These are phyloP conservation scores for Acanthopleura granulata DNA, from an alignment of 2,888 invertebrate genomes.

Conservation along the genomic window DNA sequence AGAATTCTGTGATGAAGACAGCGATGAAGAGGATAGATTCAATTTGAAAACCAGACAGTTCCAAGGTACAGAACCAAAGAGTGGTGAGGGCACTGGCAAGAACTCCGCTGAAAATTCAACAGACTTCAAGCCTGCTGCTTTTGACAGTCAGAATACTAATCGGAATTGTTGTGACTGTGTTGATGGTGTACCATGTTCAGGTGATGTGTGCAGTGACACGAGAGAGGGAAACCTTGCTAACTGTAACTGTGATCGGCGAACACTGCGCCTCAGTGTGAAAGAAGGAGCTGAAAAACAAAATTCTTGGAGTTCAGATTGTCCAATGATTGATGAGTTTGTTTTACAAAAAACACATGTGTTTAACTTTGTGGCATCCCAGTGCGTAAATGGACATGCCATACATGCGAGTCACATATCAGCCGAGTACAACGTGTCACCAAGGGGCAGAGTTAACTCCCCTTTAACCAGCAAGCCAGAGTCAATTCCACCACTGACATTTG, in stretches of 20 bases:
- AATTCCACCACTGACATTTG: background rate
- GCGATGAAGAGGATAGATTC: background rate
- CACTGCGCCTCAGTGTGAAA: background rate
- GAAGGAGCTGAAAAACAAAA: too few species aligned
- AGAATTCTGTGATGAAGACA: background rate
- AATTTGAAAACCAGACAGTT: background rate
- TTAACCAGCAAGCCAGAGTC: background rate
- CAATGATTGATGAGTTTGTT: background rate
- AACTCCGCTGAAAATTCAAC: too few species aligned
- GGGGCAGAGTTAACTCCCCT: background rate
- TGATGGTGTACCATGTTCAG: background rate
- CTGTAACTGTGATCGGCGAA: background rate
- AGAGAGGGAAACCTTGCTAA: background rate
- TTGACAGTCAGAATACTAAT: background rate
- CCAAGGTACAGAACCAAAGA: background rate
- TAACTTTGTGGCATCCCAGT: background rate
- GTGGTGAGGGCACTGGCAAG: background rate
- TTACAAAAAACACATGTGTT: background rate
- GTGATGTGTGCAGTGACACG: background rate
- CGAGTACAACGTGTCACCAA: background rate
- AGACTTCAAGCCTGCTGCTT: background rate
- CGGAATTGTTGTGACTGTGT: background rate
- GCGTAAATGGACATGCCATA: too few species aligned
- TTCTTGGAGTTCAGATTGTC: too few species aligned
- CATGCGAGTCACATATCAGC: background rate